phyloP scores from a whole-genome alignment of 2,797 vertebrate genomes.

The Pseudotriccus pelzelni region DNA sequence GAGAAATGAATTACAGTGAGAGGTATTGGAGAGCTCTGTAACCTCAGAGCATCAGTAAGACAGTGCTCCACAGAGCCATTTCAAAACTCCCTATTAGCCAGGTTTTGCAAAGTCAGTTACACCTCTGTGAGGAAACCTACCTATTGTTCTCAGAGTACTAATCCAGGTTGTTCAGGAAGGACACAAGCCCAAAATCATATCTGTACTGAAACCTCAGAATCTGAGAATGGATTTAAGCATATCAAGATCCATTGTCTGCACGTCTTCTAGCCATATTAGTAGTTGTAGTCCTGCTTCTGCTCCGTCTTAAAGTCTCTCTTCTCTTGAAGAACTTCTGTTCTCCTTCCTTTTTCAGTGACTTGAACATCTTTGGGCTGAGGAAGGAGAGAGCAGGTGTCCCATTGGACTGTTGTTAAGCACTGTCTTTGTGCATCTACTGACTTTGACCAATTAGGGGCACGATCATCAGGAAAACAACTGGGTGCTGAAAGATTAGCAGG shows the following conservation, averaged over 20 bases:
- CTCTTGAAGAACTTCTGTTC: neutral
- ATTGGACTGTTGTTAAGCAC: neutral
- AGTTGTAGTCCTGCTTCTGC: neutral
- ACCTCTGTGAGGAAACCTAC: neutral
- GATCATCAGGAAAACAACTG: neutral
- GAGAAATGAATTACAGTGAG: neutral
- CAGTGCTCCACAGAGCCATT: neutral
- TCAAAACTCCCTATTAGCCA: neutral
- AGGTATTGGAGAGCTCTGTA: neutral
- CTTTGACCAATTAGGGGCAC: neutral
- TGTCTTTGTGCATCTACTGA: neutral
- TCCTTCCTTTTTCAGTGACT: neutral
- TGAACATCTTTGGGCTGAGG: neutral
- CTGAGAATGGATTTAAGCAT: neutral
- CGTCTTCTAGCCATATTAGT: neutral
- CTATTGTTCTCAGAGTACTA: neutral
- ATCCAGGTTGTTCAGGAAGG: neutral
- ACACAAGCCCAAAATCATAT: neutral
- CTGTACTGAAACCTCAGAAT: neutral
- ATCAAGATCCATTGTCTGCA: neutral
- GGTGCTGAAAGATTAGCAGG: neutral
- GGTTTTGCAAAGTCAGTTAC: neutral
- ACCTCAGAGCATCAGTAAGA: neutral
- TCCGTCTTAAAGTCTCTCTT: neutral
- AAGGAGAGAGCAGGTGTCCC: neutral